A percentile compares a stretch with the other conserved stretches of the same genome.
These are phyloP conservation scores for Cromileptes altivelis DNA, from an alignment of 2,113 vertebrate genomes.

Conservation along the genomic window DNA sequence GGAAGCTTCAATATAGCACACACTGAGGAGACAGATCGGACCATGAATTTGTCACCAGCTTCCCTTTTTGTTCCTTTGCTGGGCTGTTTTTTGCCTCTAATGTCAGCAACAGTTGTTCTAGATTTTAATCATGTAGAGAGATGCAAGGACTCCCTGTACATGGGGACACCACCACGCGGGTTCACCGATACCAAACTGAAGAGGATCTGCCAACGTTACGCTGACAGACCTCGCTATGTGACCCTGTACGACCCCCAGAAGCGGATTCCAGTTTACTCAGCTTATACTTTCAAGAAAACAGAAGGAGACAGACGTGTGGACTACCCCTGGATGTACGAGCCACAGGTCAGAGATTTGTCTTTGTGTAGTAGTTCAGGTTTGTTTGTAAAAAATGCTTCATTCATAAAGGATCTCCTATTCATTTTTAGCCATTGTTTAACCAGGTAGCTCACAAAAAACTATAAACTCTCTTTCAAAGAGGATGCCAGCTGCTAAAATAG, in stretches of 20 bases:
- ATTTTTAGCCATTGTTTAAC: neutral
- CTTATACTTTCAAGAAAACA: constrained; percentile 83
- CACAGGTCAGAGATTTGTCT: constrained; percentile 70
- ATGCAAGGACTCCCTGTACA: constrained; percentile 83
- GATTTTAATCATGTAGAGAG: constrained; percentile 81
- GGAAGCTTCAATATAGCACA: neutral
- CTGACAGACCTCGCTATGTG: constrained; percentile 77
- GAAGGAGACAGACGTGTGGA: constrained; percentile 80
- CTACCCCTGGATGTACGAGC: constrained; percentile 84
- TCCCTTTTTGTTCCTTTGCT: constrained; percentile 19
- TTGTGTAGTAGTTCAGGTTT: neutral
- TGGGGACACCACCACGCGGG: constrained; percentile 81
- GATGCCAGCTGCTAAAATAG: neutral
- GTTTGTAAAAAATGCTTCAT: neutral
- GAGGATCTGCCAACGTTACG: constrained; percentile 82
- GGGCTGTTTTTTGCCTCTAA: neutral
- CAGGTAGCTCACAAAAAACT: no score
- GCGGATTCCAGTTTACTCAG: constrained; percentile 81
- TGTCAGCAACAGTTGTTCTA: constrained; percentile 64
- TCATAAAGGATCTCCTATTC: neutral
- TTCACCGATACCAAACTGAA: constrained; percentile 58
- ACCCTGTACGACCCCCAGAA: constrained; percentile 79
- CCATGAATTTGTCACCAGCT: constrained; percentile 14
- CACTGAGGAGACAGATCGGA: constrained; percentile 13
- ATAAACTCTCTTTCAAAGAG: neutral